Percentiles rank a stretch among this genome's conserved stretches.
phyloP scores from a whole-genome alignment of 2,888 invertebrate genomes.

The Pseudoips prasinana region DNA sequence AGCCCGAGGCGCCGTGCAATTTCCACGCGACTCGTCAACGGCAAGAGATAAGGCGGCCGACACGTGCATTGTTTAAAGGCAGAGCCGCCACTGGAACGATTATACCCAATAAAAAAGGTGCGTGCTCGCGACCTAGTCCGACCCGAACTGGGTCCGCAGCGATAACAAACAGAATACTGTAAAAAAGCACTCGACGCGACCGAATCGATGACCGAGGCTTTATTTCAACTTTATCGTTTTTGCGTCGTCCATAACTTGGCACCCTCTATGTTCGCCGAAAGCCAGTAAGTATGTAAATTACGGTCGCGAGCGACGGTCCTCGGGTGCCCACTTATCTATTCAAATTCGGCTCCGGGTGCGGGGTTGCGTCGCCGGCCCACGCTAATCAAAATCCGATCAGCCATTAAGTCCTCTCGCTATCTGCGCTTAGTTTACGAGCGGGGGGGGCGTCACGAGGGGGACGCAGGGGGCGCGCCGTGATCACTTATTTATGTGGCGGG shows the following conservation, averaged over 20 bases:
- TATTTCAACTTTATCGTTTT: conserved; percentile 81
- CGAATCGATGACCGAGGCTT: conserved; percentile 75
- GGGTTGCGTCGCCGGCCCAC: conserved; percentile 76
- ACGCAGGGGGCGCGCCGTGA: conserved; percentile 49
- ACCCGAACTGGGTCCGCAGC: conserved; percentile 34
- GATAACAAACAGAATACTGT: conserved; percentile 71
- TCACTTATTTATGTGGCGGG: conserved; percentile 78
- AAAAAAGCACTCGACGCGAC: conserved; percentile 66
- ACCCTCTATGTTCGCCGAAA: conserved; percentile 73
- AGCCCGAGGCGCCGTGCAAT: conserved; percentile 9
- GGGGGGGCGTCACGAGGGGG: conserved; percentile 50
- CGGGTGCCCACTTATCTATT: conserved; percentile 81
- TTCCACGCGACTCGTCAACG: conserved; percentile 21
- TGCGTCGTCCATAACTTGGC: conserved; percentile 76
- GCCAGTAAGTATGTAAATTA: conserved; percentile 82
- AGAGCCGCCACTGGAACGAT: conserved; percentile 48
- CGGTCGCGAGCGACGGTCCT: conserved; percentile 77
- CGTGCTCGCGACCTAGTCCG: conserved; percentile 18
- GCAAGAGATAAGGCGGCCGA: conserved; percentile 25
- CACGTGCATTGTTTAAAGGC: conserved; percentile 19
- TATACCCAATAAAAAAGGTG: conserved; percentile 49
- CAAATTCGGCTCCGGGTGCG: conserved; percentile 76
- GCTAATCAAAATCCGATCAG: conserved; percentile 83
- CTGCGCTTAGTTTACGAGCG: conserved; percentile 80
- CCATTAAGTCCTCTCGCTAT: conserved; percentile 81